These are phyloP conservation scores for Periophthalmodon schlosseri DNA, from an alignment of 2,113 vertebrate species.

Conservation along the genomic window DNA sequence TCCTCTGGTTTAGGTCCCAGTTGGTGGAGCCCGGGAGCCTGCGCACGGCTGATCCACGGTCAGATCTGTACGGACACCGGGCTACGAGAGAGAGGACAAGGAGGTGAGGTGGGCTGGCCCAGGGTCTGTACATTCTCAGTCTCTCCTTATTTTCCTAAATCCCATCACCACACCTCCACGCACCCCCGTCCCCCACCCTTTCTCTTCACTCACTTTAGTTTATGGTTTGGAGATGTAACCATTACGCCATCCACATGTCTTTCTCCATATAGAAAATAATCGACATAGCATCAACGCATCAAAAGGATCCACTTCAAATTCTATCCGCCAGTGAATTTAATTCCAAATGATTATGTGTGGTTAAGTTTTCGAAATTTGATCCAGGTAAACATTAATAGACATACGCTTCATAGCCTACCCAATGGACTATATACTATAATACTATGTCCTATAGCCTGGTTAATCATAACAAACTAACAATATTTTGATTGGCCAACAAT, in stretches of 20 bases:
- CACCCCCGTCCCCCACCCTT: slow-evolving; percentile 9
- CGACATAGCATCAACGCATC: too few relatives aligned
- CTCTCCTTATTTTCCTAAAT: slow-evolving; percentile 25
- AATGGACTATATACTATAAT: too few relatives aligned
- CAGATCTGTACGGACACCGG: slow-evolving; percentile 43
- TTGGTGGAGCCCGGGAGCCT: slow-evolving; percentile 31
- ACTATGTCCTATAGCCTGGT: too few relatives aligned
- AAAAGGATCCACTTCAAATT: too few relatives aligned
- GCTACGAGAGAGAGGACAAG: background rate
- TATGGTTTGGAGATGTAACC: background rate
- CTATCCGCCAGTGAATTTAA: too few relatives aligned
- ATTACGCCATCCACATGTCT: background rate
- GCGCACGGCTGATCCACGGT: slow-evolving; percentile 54
- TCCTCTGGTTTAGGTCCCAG: slow-evolving; percentile 59
- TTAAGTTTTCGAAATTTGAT: too few relatives aligned
- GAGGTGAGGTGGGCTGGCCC: slow-evolving; percentile 48
- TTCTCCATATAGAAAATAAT: background rate
- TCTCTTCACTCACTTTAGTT: background rate
- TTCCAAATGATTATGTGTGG: too few relatives aligned
- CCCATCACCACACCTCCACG: background rate
- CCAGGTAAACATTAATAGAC: too few relatives aligned
- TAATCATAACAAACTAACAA: too few relatives aligned
- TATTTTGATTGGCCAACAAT: too few relatives aligned
- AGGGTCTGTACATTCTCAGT: slow-evolving; percentile 52
- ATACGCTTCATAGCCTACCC: too few relatives aligned